phyloP scores from a whole-genome alignment of 2,113 vertebrate species.

The Mohoua ochrocephala region DNA sequence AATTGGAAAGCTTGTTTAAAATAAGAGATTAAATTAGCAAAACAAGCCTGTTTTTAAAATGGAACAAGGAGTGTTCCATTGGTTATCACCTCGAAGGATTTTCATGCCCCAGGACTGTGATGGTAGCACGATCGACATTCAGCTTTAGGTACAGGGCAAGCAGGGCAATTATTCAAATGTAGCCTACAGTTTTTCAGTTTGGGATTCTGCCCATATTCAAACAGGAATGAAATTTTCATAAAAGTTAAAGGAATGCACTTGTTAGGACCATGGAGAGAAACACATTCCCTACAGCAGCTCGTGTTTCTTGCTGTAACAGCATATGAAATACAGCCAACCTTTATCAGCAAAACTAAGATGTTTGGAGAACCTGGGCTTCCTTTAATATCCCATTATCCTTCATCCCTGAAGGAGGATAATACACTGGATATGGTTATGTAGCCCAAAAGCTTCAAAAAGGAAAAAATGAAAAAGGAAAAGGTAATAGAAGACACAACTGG shows the following conservation, averaged over 20 bases:
- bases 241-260: not conserved
- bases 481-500: not conserved
- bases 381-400: not conserved
- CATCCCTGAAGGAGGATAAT: not conserved
- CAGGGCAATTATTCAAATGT: slow-evolving; percentile 22
- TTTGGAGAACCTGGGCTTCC: not conserved
- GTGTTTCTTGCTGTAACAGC: not conserved
- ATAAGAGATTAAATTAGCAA: not conserved
- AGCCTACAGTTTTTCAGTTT: slow-evolving; percentile 16
- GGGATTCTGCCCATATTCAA: slow-evolving; percentile 1
- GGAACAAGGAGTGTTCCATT: not conserved
- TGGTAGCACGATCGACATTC: not conserved
- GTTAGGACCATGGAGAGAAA: not conserved
- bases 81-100: slow-evolving; percentile 7
- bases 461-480: not conserved
- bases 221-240: not conserved
- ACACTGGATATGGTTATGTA: not conserved
- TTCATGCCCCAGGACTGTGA: not conserved
- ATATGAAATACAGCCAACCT: not conserved
- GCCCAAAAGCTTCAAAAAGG: not conserved
- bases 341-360: not conserved
- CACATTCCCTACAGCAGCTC: not conserved
- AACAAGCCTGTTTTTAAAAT: not conserved
- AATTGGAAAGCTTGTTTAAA: not conserved
- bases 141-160: not conserved